These are phyloP conservation scores for Agrenia bidenticulata DNA, from an alignment of 2,888 invertebrate genomes.

Conservation along the genomic window DNA sequence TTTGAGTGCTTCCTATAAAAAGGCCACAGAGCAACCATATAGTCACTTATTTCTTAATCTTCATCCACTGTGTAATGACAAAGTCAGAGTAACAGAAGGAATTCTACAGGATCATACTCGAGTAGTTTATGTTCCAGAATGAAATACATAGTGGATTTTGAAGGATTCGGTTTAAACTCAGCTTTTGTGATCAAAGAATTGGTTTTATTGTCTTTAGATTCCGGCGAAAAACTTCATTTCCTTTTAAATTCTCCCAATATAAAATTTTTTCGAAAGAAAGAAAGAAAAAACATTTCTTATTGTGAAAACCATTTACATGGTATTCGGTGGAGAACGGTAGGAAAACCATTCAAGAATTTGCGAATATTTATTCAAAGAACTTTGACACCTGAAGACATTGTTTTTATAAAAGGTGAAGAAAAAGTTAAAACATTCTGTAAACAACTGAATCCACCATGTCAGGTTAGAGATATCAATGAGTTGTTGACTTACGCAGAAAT, in stretches of 20 bases:
- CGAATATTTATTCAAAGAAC: too few species aligned
- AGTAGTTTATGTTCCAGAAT: slow-evolving; percentile 27
- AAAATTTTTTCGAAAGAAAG: not conserved
- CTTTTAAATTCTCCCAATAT: slow-evolving; percentile 20
- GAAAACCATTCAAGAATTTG: not conserved
- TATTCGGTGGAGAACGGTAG: slow-evolving; percentile 8
- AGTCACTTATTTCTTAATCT: slow-evolving; percentile 33
- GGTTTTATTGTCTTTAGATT: not conserved
- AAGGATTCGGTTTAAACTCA: slow-evolving; percentile 24
- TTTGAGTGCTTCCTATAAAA: slow-evolving; percentile 30
- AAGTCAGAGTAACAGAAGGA: slow-evolving; percentile 21
- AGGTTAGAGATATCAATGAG: not conserved
- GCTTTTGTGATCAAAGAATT: slow-evolving; percentile 28
- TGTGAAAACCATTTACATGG: slow-evolving; percentile 26
- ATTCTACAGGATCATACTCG: slow-evolving; percentile 20
- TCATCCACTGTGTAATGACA: slow-evolving; percentile 32
- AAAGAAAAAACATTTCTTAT: slow-evolving; percentile 16
- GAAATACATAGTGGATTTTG: slow-evolving; percentile 31
- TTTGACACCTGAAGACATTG: not conserved
- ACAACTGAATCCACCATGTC: not conserved
- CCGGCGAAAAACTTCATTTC: slow-evolving; percentile 13
- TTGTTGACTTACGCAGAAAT: not conserved
- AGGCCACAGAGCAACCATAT: slow-evolving; percentile 32
- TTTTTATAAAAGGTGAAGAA: not conserved
- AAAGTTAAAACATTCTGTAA: not conserved